These are phyloP conservation scores for Crossaster papposus DNA, from an alignment of 53 echinoderm and acorn worm genomes.

Conservation along the genomic window DNA sequence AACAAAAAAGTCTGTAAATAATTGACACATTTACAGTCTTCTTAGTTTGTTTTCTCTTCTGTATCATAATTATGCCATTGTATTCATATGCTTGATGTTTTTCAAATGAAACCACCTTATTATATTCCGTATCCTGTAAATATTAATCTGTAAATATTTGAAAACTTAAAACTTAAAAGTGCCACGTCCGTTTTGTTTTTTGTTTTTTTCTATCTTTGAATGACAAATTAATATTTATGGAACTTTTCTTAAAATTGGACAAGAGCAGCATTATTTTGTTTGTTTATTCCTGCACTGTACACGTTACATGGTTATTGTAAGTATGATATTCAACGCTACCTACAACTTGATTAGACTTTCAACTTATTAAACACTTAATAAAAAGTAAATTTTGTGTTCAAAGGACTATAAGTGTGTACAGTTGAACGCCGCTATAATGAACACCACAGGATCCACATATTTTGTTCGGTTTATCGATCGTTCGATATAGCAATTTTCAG, in stretches of 20 bases:
- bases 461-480: no score
- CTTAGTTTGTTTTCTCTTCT: background rate
- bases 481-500: no score
- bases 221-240: conserved; percentile 43
- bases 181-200: conserved; percentile 4
- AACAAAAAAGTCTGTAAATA: background rate
- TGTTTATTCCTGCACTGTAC: background rate
- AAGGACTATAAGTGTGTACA: no score
- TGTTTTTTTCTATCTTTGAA: background rate
- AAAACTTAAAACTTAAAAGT: conserved; percentile 25
- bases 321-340: background rate
- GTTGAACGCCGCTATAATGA: no score
- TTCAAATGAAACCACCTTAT: conserved; percentile 10
- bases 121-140: conserved; percentile 49
- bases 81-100: conserved; percentile 9
- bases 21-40: background rate
- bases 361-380: background rate
- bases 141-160: conserved; percentile 55
- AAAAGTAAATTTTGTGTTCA: no score
- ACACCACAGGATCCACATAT: no score
- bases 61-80: conserved; percentile 9
- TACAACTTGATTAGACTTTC: background rate
- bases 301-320: background rate
- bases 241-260: conserved; percentile 39
- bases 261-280: conserved; percentile 16